Percentiles rank a stretch among this genome's conserved stretches.
Evolutionary conservation across 2,888 invertebrate species (phyloP).

Genomic region (Brachynemurus nebulosus): DNA sequence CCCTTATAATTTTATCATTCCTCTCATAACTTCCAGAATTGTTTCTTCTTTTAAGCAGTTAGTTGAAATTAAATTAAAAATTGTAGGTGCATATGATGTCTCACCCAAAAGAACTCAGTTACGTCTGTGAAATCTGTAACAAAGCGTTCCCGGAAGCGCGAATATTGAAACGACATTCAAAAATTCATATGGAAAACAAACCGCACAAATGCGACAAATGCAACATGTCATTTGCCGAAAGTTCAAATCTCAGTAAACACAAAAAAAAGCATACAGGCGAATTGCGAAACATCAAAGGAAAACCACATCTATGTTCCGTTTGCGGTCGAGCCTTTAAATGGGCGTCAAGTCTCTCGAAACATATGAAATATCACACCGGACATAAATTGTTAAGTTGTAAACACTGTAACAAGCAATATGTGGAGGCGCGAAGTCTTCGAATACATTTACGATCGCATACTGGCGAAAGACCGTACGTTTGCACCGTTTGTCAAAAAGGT

Average conservation of each 20-base stretch:
- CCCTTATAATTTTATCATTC: too few species aligned
- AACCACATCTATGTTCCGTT: constrained; percentile 32
- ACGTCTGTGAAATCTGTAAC: constrained; percentile 29
- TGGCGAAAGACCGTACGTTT: constrained; percentile 31
- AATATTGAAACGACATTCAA: constrained; percentile 32
- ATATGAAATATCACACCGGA: constrained; percentile 37
- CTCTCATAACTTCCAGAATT: too few species aligned
- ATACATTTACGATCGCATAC: constrained; percentile 33
- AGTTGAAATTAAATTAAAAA: not conserved
- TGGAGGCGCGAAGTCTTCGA: constrained; percentile 32
- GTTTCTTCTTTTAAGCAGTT: too few species aligned
- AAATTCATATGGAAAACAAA: constrained; percentile 34
- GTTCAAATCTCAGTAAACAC: constrained; percentile 35
- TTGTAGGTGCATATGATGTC: constrained; percentile 31
- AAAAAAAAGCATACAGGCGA: constrained; percentile 36
- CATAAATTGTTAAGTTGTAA: constrained; percentile 33
- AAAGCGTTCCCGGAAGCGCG: constrained; percentile 32
- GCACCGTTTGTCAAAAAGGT: constrained; percentile 30
- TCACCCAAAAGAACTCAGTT: constrained; percentile 30
- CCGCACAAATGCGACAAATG: constrained; percentile 35
- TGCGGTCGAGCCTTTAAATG: constrained; percentile 36
- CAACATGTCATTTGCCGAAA: constrained; percentile 35
- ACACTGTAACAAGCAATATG: constrained; percentile 34
- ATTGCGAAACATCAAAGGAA: constrained; percentile 32
- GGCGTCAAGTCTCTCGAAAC: constrained; percentile 36